Conservation (phyloP, 1,140 invertebrate genomes). For the Lerema accius region DNA sequence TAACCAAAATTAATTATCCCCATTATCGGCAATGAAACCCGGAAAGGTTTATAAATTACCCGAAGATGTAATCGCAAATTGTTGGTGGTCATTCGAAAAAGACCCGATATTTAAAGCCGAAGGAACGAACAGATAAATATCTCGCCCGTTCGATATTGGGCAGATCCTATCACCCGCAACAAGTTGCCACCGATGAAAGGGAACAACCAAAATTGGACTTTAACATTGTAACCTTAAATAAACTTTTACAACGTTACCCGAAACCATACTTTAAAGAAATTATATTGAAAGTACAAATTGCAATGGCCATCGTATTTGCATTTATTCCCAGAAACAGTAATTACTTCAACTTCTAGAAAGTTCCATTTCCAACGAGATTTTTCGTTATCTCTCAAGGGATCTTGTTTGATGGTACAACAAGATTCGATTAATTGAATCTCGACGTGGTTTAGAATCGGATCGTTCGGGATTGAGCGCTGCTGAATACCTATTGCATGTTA, state of each 20-base stretch:
- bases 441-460: constrained; percentile 14
- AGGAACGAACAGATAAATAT: constrained; percentile 32
- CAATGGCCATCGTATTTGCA: constrained; percentile 27
- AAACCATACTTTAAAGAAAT: constrained; percentile 9
- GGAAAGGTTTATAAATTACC: constrained; percentile 31
- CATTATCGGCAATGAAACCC: constrained; percentile 10
- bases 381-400: constrained; percentile 24
- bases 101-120: constrained; percentile 33
- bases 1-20: constrained; percentile 4
- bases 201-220: constrained; percentile 10
- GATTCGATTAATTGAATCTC: constrained; percentile 28
- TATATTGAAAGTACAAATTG: constrained; percentile 7
- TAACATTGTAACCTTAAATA: neutral
- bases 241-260: neutral
- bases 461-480: neutral
- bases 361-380: constrained; percentile 34
- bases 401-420: constrained; percentile 11
- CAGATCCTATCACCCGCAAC: constrained; percentile 31
- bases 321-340: constrained; percentile 41
- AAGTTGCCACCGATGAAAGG: constrained; percentile 4
- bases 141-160: constrained; percentile 21
- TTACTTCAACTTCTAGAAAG: constrained; percentile 41
- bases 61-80: constrained; percentile 34
- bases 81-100: constrained; percentile 25
- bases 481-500: neutral